Conservation (phyloP, 2,113 vertebrate genomes). For the Cephalopterus ornatus region DNA sequence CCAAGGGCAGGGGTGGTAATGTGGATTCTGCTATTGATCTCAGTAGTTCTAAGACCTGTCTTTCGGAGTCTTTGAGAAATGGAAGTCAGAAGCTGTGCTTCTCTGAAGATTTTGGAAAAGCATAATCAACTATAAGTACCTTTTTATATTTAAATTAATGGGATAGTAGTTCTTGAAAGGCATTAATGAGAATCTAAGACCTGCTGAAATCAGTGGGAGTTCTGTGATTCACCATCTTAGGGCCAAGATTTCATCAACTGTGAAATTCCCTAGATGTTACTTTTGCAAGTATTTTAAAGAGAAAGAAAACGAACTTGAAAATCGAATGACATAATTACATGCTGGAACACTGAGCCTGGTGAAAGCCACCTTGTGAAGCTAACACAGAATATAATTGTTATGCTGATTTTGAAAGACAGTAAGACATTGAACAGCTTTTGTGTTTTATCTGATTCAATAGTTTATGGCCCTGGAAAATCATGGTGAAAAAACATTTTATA, state of each 20-base stretch:
- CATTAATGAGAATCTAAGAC: neutral
- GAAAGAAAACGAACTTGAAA: neutral
- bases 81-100: neutral
- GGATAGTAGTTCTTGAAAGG: neutral
- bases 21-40: neutral
- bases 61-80: neutral
- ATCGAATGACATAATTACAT: neutral
- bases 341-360: neutral
- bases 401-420: neutral
- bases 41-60: neutral
- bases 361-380: neutral
- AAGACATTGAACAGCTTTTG: neutral
- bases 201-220: neutral
- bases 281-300: neutral
- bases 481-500: neutral
- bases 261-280: neutral
- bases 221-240: neutral
- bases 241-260: neutral
- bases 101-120: neutral
- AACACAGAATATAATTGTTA: neutral
- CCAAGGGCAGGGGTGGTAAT: neutral
- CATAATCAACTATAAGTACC: neutral
- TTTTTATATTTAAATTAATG: neutral
- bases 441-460: neutral
- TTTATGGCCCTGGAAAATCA: neutral